Percentiles rank a stretch among this genome's conserved stretches.
Conservation (phyloP, 2,888 invertebrate species). For the Apamea sordens region DNA sequence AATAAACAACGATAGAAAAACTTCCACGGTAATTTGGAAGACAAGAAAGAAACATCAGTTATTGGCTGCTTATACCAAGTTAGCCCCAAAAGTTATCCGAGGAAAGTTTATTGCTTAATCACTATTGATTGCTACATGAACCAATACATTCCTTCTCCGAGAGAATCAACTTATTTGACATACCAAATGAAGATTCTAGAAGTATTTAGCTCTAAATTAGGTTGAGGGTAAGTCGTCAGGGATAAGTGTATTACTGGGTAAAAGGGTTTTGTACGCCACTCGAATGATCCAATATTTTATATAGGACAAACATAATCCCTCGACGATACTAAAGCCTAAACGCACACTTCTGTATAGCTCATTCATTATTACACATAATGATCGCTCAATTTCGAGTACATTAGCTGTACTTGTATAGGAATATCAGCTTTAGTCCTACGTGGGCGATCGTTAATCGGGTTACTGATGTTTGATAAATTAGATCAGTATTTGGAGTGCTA, state of each 20-base stretch:
- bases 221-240: neutral
- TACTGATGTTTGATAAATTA: conserved; percentile 29
- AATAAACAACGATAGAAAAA: neutral
- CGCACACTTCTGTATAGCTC: conserved; percentile 29
- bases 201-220: conserved; percentile 1
- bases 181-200: conserved; percentile 4
- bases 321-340: conserved; percentile 37
- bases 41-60: conserved; percentile 20
- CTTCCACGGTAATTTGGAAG: neutral
- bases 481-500: conserved; percentile 7
- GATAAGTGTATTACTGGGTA: conserved; percentile 11
- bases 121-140: conserved; percentile 8
- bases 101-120: conserved; percentile 23
- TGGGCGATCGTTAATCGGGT: conserved; percentile 11
- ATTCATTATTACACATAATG: conserved; percentile 43
- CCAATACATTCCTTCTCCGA: neutral
- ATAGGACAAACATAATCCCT: conserved; percentile 45
- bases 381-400: conserved; percentile 35
- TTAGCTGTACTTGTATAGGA: conserved; percentile 23
- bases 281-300: conserved; percentile 45
- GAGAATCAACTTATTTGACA: neutral
- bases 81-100: conserved; percentile 11
- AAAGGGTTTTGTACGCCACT: conserved; percentile 14
- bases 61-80: conserved; percentile 13
- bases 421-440: conserved; percentile 26